A percentile compares a stretch with the other conserved stretches of the same genome.
phyloP scores from a whole-genome alignment of 23 tunicate species.

The Halocynthia aurantium region DNA sequence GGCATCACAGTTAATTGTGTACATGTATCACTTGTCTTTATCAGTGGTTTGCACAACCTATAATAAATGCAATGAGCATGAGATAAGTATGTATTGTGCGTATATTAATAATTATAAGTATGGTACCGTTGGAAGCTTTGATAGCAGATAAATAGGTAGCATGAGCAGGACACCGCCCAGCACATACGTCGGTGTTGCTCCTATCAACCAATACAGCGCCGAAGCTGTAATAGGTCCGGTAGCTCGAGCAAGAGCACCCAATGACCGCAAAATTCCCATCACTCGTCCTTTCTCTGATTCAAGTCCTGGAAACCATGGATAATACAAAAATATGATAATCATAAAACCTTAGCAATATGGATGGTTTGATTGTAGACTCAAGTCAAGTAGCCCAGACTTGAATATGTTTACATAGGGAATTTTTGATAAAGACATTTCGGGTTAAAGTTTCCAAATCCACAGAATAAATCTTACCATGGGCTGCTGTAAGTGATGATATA shows the following conservation, averaged over 20 bases:
- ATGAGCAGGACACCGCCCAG: constrained; percentile 69
- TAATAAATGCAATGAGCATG: no score
- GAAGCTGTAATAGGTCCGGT: constrained; percentile 80
- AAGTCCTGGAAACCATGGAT: constrained; percentile 22
- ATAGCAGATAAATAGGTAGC: constrained; percentile 24
- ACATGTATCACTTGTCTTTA: no score
- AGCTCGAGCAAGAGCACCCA: constrained; percentile 95
- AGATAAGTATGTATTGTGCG: no score
- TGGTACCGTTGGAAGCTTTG: no score
- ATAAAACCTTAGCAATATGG: no score
- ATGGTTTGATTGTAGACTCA: no score
- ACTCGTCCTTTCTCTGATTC: constrained; percentile 89
- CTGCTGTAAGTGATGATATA: constrained; percentile 57
- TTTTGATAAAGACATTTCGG: background rate
- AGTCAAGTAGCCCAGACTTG: background rate
- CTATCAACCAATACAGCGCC: constrained; percentile 84
- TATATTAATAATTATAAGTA: no score
- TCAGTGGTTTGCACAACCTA: no score
- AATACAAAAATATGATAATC: no score
- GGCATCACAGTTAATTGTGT: no score
- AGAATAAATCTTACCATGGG: constrained; percentile 34
- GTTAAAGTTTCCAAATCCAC: background rate
- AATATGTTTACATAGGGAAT: background rate
- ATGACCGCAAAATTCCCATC: constrained; percentile 91
- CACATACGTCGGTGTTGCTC: constrained; percentile 62